A percentile compares a stretch with the other conserved stretches of the same genome.
Evolutionary conservation across 2,113 vertebrate species (phyloP).

Genomic region (Tragulus kanchil): DNA sequence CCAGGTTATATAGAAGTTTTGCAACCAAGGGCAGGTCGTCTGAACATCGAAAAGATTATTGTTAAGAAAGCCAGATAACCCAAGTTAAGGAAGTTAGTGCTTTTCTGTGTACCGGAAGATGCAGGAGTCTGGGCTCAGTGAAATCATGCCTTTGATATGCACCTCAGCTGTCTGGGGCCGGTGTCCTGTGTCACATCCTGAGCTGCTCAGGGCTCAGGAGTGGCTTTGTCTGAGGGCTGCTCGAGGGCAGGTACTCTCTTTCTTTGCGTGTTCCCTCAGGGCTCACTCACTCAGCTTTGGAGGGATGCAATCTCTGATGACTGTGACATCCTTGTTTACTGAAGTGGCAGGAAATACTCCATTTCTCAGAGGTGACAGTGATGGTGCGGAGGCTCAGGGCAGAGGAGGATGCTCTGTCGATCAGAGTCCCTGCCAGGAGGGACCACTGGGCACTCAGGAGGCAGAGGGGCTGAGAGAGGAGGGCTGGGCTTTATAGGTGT

Average conservation of each 20-base stretch:
- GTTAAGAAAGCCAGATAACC: neutral
- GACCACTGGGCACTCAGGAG: neutral
- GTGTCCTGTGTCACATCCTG: neutral
- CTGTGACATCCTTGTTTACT: neutral
- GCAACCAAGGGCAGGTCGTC: neutral
- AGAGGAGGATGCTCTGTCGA: neutral
- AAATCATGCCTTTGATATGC: neutral
- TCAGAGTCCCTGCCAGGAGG: neutral
- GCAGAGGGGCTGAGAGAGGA: neutral
- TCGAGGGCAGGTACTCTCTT: neutral
- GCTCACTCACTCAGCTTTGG: neutral
- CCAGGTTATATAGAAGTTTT: neutral
- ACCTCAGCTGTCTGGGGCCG: neutral
- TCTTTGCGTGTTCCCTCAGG: neutral
- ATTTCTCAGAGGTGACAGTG: neutral
- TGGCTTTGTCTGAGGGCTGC: neutral
- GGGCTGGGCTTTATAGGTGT: neutral
- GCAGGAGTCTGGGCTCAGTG: neutral
- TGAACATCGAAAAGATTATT: neutral
- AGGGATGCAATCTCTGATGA: neutral
- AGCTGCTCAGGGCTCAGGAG: neutral
- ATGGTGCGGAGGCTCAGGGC: neutral
- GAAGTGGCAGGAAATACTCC: neutral
- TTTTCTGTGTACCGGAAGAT: neutral
- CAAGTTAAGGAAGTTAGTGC: neutral